Evolutionary conservation across 2,888 invertebrate genomes (phyloP).

Genomic region (Leptopilina syphax): DNA sequence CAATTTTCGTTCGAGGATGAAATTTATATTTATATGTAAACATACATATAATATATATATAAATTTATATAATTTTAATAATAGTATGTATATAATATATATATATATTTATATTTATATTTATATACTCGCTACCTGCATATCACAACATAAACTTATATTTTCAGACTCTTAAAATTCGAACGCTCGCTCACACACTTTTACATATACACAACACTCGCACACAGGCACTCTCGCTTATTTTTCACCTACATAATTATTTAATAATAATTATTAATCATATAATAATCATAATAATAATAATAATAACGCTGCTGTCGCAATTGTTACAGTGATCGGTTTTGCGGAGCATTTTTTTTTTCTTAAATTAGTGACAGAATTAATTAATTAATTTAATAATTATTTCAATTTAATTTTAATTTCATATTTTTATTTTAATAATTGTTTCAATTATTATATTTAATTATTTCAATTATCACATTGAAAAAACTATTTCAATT

Average conservation of each 20-base stretch:
- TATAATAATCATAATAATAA: neutral
- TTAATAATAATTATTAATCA: slow-evolving; percentile 55
- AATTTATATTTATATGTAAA: slow-evolving; percentile 53
- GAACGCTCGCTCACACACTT: slow-evolving; percentile 43
- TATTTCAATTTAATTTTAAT: no score
- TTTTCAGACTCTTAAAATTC: slow-evolving; percentile 50
- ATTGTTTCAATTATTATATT: no score
- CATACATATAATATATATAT: slow-evolving; percentile 50
- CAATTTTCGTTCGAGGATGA: no score
- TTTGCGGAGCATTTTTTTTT: neutral
- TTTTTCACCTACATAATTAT: slow-evolving; percentile 71
- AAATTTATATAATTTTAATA: slow-evolving; percentile 58
- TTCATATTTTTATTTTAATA: no score
- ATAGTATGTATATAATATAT: slow-evolving; percentile 69
- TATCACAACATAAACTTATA: slow-evolving; percentile 76
- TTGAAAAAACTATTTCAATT: no score
- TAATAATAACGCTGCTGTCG: slow-evolving; percentile 66
- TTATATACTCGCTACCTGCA: slow-evolving; percentile 69
- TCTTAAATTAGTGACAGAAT: neutral
- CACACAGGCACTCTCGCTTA: slow-evolving; percentile 60
- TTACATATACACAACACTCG: slow-evolving; percentile 43
- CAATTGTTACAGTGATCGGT: neutral
- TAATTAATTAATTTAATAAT: neutral
- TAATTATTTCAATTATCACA: no score
- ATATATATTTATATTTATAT: slow-evolving; percentile 34